Evolutionary conservation across 2,888 invertebrate species (phyloP), one percentile per base, ranked within the genome.

Genomic region (Pheosia gnoma): DNA sequence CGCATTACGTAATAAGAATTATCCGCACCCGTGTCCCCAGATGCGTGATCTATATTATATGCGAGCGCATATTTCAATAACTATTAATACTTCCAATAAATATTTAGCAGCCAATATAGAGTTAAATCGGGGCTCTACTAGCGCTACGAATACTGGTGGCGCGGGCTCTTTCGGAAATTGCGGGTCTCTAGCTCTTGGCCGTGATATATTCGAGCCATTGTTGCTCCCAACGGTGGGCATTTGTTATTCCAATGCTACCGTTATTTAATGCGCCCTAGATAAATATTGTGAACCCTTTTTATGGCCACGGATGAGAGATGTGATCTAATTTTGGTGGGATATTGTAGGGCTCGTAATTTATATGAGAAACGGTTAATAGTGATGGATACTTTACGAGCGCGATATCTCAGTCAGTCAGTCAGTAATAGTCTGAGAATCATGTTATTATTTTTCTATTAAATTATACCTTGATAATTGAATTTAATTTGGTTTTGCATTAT

Each of bases 221-320:
- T 86, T 80, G 77, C 72, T 70, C 78, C 80, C 81, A 80, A 73
- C 79, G 78, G 77, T 79, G 79, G 77, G 77, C 82, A 87, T 87
- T 86, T 87, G 83, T 87, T 87, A 87, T 84, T 83, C 78, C 79
- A 82, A 86, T 84, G 80, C 79, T 79, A 74, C 81, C 79, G 80
- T 83, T 85, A 82, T 86, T 82, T 85, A 86, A 85, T 82, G 78
- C 79, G 78, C 78, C 83, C 84, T 82, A 82, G 78, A 87, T 87
- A 85, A 84, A 87, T 86, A 85, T 83, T 79, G 81, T 80, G 79
- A 81, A 83, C 83, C 84, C 83, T 84, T 85, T 86, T 86, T 83
- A 80, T 81, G 78, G 80, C 71, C 73, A 65, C 70, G 65, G 73
- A 77, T 78, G 71, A 71, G 77, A 70, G 78, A 71, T 74, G 75